Percentiles rank a stretch among this genome's conserved stretches.
phyloP scores from a whole-genome alignment of 2,113 vertebrate genomes.

The Naja naja region DNA sequence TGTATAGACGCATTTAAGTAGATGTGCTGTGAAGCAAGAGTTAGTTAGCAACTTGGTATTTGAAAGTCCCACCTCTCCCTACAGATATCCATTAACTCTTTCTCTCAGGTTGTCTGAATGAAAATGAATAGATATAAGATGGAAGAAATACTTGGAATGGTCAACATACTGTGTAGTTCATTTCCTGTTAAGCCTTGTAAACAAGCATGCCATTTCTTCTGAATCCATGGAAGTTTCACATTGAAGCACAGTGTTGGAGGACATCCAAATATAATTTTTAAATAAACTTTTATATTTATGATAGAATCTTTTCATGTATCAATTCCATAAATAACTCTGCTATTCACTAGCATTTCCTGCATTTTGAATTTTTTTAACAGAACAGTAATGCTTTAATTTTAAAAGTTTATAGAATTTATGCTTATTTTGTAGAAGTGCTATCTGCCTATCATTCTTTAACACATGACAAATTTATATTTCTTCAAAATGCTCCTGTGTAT shows the following conservation, averaged over 20 bases:
- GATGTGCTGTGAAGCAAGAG: background rate
- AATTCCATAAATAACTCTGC: background rate
- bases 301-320: background rate
- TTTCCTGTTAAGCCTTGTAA: background rate
- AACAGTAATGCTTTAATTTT: background rate
- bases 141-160: background rate
- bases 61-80: background rate
- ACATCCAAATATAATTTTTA: background rate
- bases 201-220: background rate
- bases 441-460: background rate
- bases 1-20: background rate
- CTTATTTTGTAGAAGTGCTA: background rate
- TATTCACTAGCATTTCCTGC: background rate
- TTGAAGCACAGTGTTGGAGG: background rate
- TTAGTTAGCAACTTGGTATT: conserved; percentile 2
- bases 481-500: background rate
- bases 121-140: background rate
- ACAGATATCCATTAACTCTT: background rate
- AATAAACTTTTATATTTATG: background rate
- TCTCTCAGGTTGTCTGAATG: background rate
- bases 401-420: background rate
- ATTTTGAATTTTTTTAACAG: background rate
- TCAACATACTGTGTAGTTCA: background rate
- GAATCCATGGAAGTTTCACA: background rate
- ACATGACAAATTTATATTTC: background rate